Conservation (phyloP, 2,888 invertebrate genomes). For the Eupithecia subfuscata region DNA sequence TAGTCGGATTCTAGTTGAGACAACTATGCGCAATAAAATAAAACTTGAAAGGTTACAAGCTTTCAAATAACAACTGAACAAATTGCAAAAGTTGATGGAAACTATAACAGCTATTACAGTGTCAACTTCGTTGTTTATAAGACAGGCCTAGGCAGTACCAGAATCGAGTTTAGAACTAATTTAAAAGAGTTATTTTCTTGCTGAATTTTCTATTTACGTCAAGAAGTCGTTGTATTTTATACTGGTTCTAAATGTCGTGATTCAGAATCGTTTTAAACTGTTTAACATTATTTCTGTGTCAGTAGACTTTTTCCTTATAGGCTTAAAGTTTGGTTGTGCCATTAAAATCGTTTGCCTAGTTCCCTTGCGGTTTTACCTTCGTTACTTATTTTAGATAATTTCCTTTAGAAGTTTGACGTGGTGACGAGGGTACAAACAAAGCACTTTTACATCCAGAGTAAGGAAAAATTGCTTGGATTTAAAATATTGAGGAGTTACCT, state of each 20-base stretch:
- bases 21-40: no score
- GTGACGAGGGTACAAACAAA: slow-evolving; percentile 64
- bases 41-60: not conserved
- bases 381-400: slow-evolving; percentile 54
- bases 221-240: not conserved
- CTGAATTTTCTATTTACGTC: not conserved
- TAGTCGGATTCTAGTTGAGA: no score
- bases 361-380: slow-evolving; percentile 47
- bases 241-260: not conserved
- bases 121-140: slow-evolving; percentile 19
- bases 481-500: not conserved
- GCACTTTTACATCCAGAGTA: not conserved
- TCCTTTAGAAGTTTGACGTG: slow-evolving; percentile 71
- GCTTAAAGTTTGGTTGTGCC: not conserved
- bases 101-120: slow-evolving; percentile 16
- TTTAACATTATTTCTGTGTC: not conserved
- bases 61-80: slow-evolving; percentile 12
- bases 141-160: slow-evolving; percentile 15
- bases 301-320: not conserved
- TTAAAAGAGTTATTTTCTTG: slow-evolving; percentile 12
- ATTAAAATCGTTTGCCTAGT: slow-evolving; percentile 4
- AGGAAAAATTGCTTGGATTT: not conserved
- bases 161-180: slow-evolving; percentile 10
- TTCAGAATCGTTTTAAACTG: slow-evolving; percentile 1
- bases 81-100: slow-evolving; percentile 23